phyloP scores from a whole-genome alignment of 2,888 invertebrate species.

The Coenonympha glycerion region DNA sequence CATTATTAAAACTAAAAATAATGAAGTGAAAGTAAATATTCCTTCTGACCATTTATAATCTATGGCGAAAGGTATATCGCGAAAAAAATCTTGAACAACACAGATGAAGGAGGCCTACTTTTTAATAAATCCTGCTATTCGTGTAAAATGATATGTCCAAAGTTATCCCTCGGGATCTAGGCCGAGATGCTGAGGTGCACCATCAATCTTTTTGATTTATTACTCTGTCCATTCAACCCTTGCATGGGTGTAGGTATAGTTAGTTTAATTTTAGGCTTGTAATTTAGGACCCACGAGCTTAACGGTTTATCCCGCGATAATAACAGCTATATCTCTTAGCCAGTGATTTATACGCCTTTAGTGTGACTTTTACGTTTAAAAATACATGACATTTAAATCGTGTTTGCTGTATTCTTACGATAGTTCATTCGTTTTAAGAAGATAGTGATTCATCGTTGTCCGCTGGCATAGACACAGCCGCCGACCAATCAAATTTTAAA shows the following conservation, averaged over 20 bases:
- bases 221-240: conserved; percentile 25
- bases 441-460: too few relatives aligned
- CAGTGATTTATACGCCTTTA: too few relatives aligned
- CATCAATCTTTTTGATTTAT: conserved; percentile 34
- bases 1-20: too few relatives aligned
- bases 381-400: too few relatives aligned
- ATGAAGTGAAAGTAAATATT: too few relatives aligned
- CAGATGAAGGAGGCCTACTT: not conserved
- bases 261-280: conserved; percentile 25
- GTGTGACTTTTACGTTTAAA: too few relatives aligned
- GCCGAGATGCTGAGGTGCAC: conserved; percentile 25
- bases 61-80: not conserved
- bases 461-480: too few relatives aligned
- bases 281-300: conserved; percentile 25
- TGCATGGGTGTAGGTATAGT: conserved; percentile 23
- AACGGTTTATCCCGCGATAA: conserved; percentile 20
- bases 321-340: conserved; percentile 11
- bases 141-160: conserved; percentile 22
- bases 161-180: conserved; percentile 26
- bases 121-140: conserved; percentile 11
- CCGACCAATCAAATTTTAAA: too few relatives aligned
- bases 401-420: too few relatives aligned
- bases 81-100: not conserved
- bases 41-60: too few relatives aligned
- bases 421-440: too few relatives aligned